Base-by-base conservation (phyloP, 2,888 invertebrate species). In the Stegophylla sp. region DNA sequence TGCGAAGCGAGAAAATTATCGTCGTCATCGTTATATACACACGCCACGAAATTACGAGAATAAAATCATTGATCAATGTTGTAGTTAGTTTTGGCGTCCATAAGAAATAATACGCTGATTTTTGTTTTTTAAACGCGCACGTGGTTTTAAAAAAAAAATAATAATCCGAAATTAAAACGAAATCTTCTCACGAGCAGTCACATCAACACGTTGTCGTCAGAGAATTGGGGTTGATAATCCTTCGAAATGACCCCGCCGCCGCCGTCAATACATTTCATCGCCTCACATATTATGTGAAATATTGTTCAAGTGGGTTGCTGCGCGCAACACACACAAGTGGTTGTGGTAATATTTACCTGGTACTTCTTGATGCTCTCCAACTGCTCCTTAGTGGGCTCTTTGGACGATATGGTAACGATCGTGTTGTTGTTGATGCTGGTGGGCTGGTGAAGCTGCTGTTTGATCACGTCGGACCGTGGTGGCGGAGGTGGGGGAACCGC, bases 321-420 rank as follows among this genome's bases (percentile, higher is more conserved):
- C n/a, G n/a, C n/a, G n/a, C n/a, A n/a, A n/a, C n/a, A n/a, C n/a
- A 34, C 17, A 17, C 28, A 45, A 53, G 64, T 41, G 67, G 69
- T 34, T 13, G 51, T 69, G 17, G 28, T 23, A 23, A 59, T 73
- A 83, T 90, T 89, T 85, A 96, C 95, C 92, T 95, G 95, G 87
- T 95, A 96, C 87, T 95, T 95, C 86, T 92, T 92, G 87, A 97
- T 95, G 87, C 94, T 94, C 86, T 95, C 94, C 87, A 96, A 89
- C 87, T 96, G 95, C 85, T 97, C 95, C 86, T 92, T 90, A 83
- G 94, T 94, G 84, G 94, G 93, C 84, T 91, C 89, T 76, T 84
- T 84, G 56, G 83, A 82, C 56, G 83, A 82, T 63, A 83, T 81
- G 71, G 84, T 82, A 67, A 77, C 82, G 53, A 83, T 85, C 84